Percentiles rank a stretch among this genome's conserved stretches.
These are phyloP conservation scores for Rotaria socialis DNA, from an alignment of 2,888 invertebrate genomes.

Conservation along the genomic window DNA sequence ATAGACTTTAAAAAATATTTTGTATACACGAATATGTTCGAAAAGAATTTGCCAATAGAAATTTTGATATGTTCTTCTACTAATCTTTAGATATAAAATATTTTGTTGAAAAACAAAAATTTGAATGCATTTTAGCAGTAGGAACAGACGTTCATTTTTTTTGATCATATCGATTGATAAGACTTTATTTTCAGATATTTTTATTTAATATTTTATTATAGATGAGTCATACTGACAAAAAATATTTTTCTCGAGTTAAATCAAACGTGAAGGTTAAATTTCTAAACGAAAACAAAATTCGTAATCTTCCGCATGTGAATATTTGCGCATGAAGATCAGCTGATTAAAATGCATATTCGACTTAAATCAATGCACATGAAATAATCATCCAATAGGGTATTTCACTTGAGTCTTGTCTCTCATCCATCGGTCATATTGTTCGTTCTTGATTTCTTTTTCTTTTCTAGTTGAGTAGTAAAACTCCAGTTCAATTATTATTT, in stretches of 20 bases:
- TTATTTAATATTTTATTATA: too few species aligned
- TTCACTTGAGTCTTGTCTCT: background rate
- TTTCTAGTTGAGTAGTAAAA: background rate
- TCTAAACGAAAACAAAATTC: background rate
- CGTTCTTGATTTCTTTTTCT: background rate
- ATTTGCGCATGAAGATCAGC: background rate
- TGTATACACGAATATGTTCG: too few species aligned
- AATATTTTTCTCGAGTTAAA: background rate
- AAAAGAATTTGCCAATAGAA: too few species aligned
- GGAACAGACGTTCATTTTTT: too few species aligned
- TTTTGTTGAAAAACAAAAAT: too few species aligned
- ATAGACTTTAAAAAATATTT: too few species aligned
- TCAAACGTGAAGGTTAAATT: background rate
- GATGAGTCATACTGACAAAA: background rate
- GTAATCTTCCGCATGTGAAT: background rate
- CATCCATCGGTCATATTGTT: background rate
- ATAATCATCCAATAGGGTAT: background rate
- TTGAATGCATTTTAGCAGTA: too few species aligned
- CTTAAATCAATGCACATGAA: constrained; percentile 10
- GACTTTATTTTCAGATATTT: too few species aligned
- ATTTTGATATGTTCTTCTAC: too few species aligned
- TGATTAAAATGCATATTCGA: constrained; percentile 1
- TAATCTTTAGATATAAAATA: too few species aligned
- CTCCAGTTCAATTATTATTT: background rate
- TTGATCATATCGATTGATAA: too few species aligned